phyloP scores from a whole-genome alignment of 2,113 vertebrate genomes.

The Paradisaea rubra region DNA sequence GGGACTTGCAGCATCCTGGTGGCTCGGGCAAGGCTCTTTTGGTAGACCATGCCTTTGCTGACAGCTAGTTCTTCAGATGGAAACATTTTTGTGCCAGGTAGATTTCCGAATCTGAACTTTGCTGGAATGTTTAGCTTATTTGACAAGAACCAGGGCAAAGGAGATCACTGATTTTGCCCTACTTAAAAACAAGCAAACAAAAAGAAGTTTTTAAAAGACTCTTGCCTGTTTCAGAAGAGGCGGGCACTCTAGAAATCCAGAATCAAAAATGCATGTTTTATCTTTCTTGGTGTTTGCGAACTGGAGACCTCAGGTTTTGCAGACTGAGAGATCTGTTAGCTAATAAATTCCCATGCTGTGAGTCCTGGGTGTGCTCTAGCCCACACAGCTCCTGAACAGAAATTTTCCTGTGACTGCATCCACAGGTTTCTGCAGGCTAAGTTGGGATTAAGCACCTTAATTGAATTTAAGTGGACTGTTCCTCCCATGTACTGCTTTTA shows the following conservation, averaged over 20 bases:
- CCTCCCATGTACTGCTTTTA: background rate
- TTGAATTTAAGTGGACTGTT: background rate
- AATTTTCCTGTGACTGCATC: background rate
- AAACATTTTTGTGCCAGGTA: background rate
- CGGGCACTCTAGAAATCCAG: background rate
- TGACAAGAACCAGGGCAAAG: background rate
- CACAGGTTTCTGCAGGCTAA: background rate
- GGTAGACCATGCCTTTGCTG: background rate
- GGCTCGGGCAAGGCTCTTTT: accelerated
- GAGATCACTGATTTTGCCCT: background rate
- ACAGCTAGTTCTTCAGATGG: background rate
- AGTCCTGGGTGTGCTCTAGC: background rate
- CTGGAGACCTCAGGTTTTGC: background rate
- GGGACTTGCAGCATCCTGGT: background rate
- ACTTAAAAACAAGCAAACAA: background rate
- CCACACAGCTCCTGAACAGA: background rate
- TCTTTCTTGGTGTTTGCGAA: background rate
- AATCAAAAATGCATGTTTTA: background rate
- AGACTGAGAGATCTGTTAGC: background rate
- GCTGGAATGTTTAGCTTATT: background rate
- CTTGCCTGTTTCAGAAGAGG: background rate
- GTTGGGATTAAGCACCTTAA: background rate
- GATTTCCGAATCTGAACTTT: background rate
- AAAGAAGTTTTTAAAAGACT: background rate
- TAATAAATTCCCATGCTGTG: background rate